Conservation (phyloP, 1,140 invertebrate species). For the Tetragnatha versicolor region DNA sequence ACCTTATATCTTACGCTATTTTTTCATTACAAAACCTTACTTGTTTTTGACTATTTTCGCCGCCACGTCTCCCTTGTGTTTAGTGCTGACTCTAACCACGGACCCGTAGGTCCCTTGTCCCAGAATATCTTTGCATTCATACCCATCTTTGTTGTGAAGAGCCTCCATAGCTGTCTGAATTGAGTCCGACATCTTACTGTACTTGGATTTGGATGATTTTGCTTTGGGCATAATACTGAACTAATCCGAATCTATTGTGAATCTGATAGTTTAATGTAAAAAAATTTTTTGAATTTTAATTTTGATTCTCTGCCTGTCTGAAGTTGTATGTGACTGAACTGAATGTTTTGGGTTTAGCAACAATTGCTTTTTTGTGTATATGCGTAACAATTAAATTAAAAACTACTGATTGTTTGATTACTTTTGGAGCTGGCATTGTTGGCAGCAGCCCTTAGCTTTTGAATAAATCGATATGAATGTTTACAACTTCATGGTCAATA, state of each 20-base stretch:
- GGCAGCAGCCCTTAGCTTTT: too few relatives aligned
- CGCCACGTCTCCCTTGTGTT: not conserved
- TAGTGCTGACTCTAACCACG: not conserved
- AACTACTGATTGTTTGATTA: too few relatives aligned
- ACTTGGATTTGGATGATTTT: too few relatives aligned
- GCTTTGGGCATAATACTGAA: too few relatives aligned
- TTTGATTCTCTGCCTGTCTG: too few relatives aligned
- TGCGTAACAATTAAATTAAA: too few relatives aligned
- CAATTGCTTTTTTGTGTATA: not conserved
- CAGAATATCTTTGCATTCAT: slow-evolving; percentile 3
- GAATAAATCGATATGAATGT: too few relatives aligned
- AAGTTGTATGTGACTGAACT: not conserved
- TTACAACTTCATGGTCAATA: too few relatives aligned
- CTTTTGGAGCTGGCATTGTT: too few relatives aligned
- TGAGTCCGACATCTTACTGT: not conserved
- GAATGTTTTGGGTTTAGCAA: not conserved
- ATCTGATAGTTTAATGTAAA: not conserved
- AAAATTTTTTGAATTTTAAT: not conserved
- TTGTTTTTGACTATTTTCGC: slow-evolving; percentile 28
- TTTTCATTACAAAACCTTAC: too few relatives aligned
- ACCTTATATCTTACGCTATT: too few relatives aligned
- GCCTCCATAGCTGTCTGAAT: slow-evolving; percentile 14
- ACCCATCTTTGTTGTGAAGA: slow-evolving; percentile 18
- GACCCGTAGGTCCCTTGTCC: slow-evolving; percentile 34
- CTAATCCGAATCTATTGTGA: not conserved